Conservation (phyloP, 2,888 invertebrate species). For the Tachina lurida region DNA sequence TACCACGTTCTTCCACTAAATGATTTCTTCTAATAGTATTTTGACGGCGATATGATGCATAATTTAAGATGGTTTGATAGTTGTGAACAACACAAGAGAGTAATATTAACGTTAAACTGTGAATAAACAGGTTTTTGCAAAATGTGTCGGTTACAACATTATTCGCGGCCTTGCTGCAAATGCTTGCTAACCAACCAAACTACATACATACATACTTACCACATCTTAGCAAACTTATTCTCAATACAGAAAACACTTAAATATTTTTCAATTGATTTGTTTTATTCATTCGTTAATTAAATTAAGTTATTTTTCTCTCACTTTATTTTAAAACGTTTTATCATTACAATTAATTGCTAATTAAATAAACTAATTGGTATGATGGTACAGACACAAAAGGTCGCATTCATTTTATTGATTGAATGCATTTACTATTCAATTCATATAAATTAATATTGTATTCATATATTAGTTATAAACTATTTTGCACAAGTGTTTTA, state of each 20-base stretch:
- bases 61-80: too few relatives aligned
- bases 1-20: too few relatives aligned
- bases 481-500: slow-evolving; percentile 66
- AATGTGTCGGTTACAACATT: too few relatives aligned
- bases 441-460: neutral
- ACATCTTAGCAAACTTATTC: neutral
- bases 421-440: neutral
- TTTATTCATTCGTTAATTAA: slow-evolving; percentile 66
- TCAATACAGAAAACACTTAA: slow-evolving; percentile 33
- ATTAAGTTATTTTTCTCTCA: slow-evolving; percentile 43
- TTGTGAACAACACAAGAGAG: too few relatives aligned
- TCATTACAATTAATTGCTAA: slow-evolving; percentile 48
- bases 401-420: neutral
- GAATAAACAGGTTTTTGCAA: too few relatives aligned
- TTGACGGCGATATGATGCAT: too few relatives aligned
- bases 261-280: slow-evolving; percentile 51
- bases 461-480: slow-evolving; percentile 36
- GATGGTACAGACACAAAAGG: slow-evolving; percentile 28
- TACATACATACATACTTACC: neutral
- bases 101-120: too few relatives aligned
- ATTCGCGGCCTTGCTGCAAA: too few relatives aligned
- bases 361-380: slow-evolving; percentile 55
- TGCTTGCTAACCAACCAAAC: too few relatives aligned
- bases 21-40: too few relatives aligned
- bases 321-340: slow-evolving; percentile 46